phyloP scores from a whole-genome alignment of 2,113 vertebrate species.

The Megaceryle torquata region DNA sequence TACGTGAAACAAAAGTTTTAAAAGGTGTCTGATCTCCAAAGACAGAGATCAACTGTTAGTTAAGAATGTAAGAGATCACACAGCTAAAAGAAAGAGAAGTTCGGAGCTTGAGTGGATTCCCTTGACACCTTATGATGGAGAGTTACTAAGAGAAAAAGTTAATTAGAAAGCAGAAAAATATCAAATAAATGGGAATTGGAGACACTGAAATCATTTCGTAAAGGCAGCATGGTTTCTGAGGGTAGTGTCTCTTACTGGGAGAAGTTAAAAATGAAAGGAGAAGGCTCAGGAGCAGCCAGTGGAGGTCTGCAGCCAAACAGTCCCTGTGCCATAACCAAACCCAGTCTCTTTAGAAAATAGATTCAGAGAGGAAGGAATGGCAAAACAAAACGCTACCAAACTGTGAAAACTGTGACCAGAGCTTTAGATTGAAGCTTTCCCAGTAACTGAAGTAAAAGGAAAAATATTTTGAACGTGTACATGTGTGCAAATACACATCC shows the following conservation, averaged over 20 bases:
- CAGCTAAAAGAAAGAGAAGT: slow-evolving; percentile 10
- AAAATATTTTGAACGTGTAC: neutral
- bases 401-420: neutral
- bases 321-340: neutral
- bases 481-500: neutral
- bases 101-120: slow-evolving; percentile 26
- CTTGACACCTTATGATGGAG: neutral
- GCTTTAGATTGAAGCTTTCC: neutral
- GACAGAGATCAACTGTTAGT: slow-evolving; percentile 36
- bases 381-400: neutral
- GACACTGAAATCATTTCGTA: neutral
- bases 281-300: neutral
- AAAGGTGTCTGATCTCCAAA: slow-evolving; percentile 39
- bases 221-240: neutral
- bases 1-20: neutral
- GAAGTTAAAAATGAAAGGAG: neutral
- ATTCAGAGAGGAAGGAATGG: neutral
- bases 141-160: slow-evolving; percentile 22
- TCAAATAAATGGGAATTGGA: slow-evolving; percentile 31
- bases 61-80: neutral
- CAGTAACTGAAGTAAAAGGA: neutral
- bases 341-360: neutral
- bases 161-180: slow-evolving; percentile 39
- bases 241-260: neutral
- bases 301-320: neutral